Percentiles rank a stretch among this genome's conserved stretches.
These are phyloP conservation scores for Acyrthosiphon pisum DNA, from an alignment of 1,140 invertebrate species.

Conservation along the genomic window DNA sequence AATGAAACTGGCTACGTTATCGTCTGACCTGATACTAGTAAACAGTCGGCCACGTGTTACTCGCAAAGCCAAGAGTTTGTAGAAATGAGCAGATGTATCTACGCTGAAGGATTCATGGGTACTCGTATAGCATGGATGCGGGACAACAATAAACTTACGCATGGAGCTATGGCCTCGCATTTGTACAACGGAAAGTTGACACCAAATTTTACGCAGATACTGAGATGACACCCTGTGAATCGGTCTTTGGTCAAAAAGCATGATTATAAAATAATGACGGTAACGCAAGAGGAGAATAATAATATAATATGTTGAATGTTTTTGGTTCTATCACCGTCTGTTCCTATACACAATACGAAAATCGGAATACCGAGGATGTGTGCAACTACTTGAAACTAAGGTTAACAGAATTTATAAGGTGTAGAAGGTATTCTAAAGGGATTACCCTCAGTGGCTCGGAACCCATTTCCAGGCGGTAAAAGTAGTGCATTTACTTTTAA, in stretches of 20 bases:
- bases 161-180: neutral
- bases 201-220: neutral
- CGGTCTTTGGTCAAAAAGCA: neutral
- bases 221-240: neutral
- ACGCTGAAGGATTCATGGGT: too few species aligned
- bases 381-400: neutral
- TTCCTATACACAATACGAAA: too few species aligned
- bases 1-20: neutral
- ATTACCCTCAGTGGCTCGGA: too few species aligned
- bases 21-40: neutral
- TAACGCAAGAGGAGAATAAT: neutral
- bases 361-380: neutral
- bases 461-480: too few species aligned
- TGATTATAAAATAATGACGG: neutral
- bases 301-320: neutral
- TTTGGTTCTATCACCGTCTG: neutral
- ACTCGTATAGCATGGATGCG: too few species aligned
- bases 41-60: neutral
- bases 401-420: too few species aligned
- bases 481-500: too few species aligned
- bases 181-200: neutral
- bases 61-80: too few species aligned
- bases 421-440: too few species aligned
- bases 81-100: too few species aligned
- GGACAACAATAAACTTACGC: too few species aligned